A percentile compares a stretch with the other conserved stretches of the same genome.
Conservation (phyloP, 2,113 vertebrate species). For the Cyanistes caeruleus region DNA sequence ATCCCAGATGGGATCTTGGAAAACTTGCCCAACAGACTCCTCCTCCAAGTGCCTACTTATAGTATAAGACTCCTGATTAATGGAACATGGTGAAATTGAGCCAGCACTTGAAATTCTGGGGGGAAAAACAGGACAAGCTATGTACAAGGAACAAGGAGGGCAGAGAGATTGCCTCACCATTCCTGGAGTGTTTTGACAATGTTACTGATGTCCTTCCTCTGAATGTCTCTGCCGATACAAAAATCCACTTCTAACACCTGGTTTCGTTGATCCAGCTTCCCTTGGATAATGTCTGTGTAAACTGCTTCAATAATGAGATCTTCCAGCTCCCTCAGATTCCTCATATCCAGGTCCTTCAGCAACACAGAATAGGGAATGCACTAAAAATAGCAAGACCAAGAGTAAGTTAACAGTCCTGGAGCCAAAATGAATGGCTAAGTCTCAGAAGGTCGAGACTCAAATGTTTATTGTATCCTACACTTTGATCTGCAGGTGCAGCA, state of each 20-base stretch:
- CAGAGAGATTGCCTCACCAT: conserved; percentile 75
- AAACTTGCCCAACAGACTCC: neutral
- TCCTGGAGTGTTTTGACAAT: conserved; percentile 83
- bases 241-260: conserved; percentile 92
- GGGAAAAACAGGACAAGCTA: neutral
- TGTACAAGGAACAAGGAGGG: neutral
- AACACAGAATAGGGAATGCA: conserved; percentile 96
- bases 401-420: neutral
- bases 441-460: neutral
- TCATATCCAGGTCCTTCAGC: conserved; percentile 95
- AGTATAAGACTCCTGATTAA: neutral
- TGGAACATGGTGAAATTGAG: neutral
- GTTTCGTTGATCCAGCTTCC: conserved; percentile 96
- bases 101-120: neutral
- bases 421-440: neutral
- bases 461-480: neutral
- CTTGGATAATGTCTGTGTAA: conserved; percentile 99
- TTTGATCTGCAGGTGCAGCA: neutral
- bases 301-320: conserved; percentile 97
- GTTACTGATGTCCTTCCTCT: conserved; percentile 78
- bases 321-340: conserved; percentile 95
- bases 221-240: conserved; percentile 85
- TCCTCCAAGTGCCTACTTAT: neutral
- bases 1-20: neutral
- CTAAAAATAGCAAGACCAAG: conserved; percentile 63